Evolutionary conservation across 2,797 vertebrate species (phyloP), one percentile per base, ranked within the genome.

Genomic region (Gallinago nigripennis): DNA sequence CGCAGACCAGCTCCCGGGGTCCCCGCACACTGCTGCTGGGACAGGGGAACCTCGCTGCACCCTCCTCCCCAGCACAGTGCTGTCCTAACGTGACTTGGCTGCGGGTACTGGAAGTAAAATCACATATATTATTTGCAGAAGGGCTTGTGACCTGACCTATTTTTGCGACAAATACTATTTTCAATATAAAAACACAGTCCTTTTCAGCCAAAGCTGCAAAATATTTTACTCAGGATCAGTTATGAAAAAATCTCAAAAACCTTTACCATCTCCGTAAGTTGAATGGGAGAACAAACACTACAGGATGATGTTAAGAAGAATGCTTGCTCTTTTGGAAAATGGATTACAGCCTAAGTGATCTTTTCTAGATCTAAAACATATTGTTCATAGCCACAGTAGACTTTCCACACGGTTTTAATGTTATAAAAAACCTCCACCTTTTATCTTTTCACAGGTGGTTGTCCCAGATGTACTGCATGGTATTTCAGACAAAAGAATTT

Each of bases 1-100:
- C 1, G 0, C 6, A 28, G 31, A 48, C 14, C 21, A 33, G 8
- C 30, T 31, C 51, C 23, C 0, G 1, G 21, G 43, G n/a, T 37
- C 54, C 28, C 20, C 8, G 18, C 16, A 30, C 1, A 1, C 28
- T 3, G 1, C 41, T 56, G 43, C 15, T 28, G 31, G 45, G 35
- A 24, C 31, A 54, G 35, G 48, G n/a, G 41, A 12, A 65, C 28
- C 10, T 46, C 41, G 4, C 20, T 50, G 41, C 10, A 16, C 33
- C 18, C 10, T 37, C 63, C 45, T 31, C 21, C 12, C 25, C 43
- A 25, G 21, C 19, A 6, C 33, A 57, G 21, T 35, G 45, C 79
- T 64, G 31, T 15, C 50, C 50, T 7, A 72, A 46, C 13, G 6
- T 6, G 9, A 79, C 18, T 54, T 16, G 45, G 48, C 23, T 37